A percentile compares a stretch with the other conserved stretches of the same genome.
phyloP scores from a whole-genome alignment of 2,888 invertebrate species.

The Andrena flavipes region DNA sequence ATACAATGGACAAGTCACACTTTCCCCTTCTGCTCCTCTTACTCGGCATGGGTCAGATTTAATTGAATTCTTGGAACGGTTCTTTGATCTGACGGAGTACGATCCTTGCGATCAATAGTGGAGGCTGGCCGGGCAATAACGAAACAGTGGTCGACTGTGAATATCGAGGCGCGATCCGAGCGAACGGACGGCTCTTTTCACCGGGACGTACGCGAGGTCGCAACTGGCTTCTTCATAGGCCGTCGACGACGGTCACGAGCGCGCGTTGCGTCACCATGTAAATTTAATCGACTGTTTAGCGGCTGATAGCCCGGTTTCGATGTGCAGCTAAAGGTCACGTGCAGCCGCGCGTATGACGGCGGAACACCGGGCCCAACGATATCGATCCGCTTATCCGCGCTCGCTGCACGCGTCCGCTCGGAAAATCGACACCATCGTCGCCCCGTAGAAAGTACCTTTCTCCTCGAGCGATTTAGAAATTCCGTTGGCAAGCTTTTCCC shows the following conservation, averaged over 20 bases:
- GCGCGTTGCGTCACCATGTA: conserved; percentile 68
- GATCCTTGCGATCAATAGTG: background rate
- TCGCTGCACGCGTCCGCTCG: background rate
- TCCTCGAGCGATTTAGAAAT: conserved; percentile 60
- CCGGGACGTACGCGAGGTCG: conserved; percentile 38
- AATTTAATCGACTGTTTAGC: conserved; percentile 70
- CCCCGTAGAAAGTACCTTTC: conserved; percentile 55
- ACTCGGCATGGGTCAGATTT: too few species aligned
- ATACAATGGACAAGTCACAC: background rate
- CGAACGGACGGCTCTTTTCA: conserved; percentile 32
- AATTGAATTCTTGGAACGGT: too few species aligned
- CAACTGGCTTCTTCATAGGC: conserved; percentile 51
- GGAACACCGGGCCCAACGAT: conserved; percentile 7
- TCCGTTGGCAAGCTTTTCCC: conserved; percentile 42
- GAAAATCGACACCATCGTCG: conserved; percentile 30
- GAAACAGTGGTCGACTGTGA: background rate
- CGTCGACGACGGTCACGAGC: conserved; percentile 48
- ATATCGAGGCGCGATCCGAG: conserved; percentile 15
- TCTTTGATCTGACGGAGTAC: background rate
- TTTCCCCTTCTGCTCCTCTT: background rate
- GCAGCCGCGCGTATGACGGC: conserved; percentile 10
- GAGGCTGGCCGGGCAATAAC: background rate
- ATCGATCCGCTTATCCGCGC: conserved; percentile 28
- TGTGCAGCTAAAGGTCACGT: conserved; percentile 56
- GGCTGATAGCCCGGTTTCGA: conserved; percentile 49